Conservation (phyloP, 2,888 invertebrate genomes). For the Leptopilina syphax region DNA sequence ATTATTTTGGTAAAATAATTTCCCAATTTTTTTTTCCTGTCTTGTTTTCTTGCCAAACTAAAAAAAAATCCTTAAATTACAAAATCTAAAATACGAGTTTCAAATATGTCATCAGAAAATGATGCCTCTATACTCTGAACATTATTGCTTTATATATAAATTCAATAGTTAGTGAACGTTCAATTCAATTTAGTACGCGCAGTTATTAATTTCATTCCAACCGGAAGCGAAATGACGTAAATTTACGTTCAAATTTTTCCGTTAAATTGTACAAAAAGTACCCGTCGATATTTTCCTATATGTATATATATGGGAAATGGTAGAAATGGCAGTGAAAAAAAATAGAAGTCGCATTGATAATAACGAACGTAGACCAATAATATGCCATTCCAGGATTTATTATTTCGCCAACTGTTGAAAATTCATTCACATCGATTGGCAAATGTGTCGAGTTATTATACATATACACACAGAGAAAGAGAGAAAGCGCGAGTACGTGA, state of each 20-base stretch:
- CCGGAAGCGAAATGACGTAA: conserved; percentile 14
- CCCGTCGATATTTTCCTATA: not conserved
- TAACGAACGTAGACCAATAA: conserved; percentile 21
- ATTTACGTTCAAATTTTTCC: conserved; percentile 12
- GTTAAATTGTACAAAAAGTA: conserved; percentile 15
- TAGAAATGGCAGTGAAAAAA: not conserved
- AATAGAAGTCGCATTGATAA: conserved; percentile 26
- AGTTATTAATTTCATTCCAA: conserved; percentile 18
- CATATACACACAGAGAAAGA: too few species aligned
- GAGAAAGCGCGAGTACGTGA: not conserved
- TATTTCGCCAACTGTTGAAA: conserved; percentile 25
- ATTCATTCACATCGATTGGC: conserved; percentile 13
- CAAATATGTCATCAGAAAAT: conserved; percentile 6
- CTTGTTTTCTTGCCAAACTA: too few species aligned
- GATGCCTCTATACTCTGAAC: not conserved
- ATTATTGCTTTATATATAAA: conserved; percentile 7
- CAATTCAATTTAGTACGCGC: conserved; percentile 1
- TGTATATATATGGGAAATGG: not conserved
- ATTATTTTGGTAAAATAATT: too few species aligned
- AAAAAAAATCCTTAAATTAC: too few species aligned
- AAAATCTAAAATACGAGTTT: not conserved
- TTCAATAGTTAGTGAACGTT: conserved; percentile 12
- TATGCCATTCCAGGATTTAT: conserved; percentile 22
- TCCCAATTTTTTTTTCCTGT: too few species aligned
- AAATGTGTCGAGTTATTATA: not conserved